Conservation (phyloP, 2,113 vertebrate species). For the Tetrax tetrax region DNA sequence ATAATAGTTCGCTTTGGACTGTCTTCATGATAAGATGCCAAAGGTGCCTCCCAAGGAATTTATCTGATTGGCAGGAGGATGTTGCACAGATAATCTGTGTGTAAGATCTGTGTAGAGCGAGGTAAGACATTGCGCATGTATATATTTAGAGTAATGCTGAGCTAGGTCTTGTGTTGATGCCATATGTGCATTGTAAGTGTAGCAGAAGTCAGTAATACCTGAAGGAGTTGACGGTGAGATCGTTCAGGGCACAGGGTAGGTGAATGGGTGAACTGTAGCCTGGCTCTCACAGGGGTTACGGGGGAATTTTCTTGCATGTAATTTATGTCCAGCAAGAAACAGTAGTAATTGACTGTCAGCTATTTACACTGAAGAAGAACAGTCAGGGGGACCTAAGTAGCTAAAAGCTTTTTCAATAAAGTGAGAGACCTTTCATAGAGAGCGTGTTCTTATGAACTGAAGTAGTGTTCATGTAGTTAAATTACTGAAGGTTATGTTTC, state of each 20-base stretch:
- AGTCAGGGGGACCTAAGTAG: neutral
- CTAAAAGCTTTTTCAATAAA: neutral
- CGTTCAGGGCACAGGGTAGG: neutral
- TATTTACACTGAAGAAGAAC: neutral
- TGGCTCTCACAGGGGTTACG: neutral
- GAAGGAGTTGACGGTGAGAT: neutral
- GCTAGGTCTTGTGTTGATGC: neutral
- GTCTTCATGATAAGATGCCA: neutral
- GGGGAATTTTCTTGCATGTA: neutral
- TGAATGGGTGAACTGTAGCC: neutral
- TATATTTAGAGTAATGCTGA: neutral
- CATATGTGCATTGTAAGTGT: neutral
- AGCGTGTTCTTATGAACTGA: neutral
- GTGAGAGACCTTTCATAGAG: neutral
- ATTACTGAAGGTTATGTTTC: neutral
- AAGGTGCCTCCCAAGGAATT: neutral
- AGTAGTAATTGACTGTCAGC: neutral
- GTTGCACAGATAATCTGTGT: neutral
- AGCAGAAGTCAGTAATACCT: neutral
- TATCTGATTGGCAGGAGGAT: neutral
- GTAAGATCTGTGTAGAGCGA: neutral
- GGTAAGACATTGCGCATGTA: neutral
- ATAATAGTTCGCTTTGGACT: neutral
- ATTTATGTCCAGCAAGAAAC: neutral
- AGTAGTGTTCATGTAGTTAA: neutral